Percentiles rank a stretch among this genome's conserved stretches.
Conservation (phyloP, 1,140 invertebrate species). For the Aporrectodea caliginosa region DNA sequence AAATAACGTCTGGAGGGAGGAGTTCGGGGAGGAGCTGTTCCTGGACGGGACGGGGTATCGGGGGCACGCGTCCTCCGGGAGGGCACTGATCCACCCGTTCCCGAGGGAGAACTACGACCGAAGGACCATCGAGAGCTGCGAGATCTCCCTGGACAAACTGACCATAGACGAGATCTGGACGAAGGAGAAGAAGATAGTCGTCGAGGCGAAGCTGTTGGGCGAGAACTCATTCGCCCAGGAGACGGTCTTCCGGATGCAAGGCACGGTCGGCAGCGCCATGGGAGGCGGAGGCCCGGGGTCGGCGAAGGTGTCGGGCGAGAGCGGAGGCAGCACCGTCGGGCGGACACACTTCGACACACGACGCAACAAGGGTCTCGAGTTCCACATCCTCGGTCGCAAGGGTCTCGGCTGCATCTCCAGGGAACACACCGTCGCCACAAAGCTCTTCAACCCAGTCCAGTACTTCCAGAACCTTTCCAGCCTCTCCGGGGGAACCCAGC, state of each 20-base stretch:
- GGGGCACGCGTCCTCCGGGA: not conserved
- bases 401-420: constrained; percentile 8
- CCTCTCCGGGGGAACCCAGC: not conserved
- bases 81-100: not conserved
- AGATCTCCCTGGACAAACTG: constrained; percentile 26
- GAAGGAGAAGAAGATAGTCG: constrained; percentile 23
- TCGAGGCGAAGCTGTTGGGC: constrained; percentile 22
- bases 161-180: constrained; percentile 28
- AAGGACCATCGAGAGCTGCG: constrained; percentile 16
- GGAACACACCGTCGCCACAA: constrained; percentile 18
- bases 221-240: constrained; percentile 28
- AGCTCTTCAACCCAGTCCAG: constrained; percentile 22
- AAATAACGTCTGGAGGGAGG: constrained; percentile 4
- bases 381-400: constrained; percentile 24
- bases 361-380: constrained; percentile 27
- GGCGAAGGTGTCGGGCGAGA: not conserved
- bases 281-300: not conserved
- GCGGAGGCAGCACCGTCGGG: not conserved
- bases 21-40: constrained; percentile 20
- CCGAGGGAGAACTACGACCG: not conserved
- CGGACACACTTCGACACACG: constrained; percentile 18
- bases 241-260: constrained; percentile 5
- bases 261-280: constrained; percentile 4
- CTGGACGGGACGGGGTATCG: constrained; percentile 17
- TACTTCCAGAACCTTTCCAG: not conserved